These are phyloP conservation scores for Brachymystax lenok DNA, from an alignment of 2,797 vertebrate species.

Conservation along the genomic window DNA sequence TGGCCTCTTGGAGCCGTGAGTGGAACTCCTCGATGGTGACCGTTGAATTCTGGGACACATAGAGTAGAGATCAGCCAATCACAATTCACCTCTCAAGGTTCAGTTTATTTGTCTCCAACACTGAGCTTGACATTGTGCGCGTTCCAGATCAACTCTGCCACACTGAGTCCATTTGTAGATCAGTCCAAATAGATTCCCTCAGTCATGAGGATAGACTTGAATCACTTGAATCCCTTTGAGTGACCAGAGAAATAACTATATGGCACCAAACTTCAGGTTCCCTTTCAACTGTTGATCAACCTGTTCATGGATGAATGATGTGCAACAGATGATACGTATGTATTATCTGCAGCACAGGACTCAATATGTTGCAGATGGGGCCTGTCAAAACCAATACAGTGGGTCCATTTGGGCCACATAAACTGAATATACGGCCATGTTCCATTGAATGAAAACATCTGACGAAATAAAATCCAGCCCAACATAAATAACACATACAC, in stretches of 20 bases:
- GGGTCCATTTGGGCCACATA: background rate
- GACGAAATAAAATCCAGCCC: background rate
- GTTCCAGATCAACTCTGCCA: no score
- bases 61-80: constrained; percentile 36
- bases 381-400: background rate
- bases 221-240: no score
- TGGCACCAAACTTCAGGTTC: background rate
- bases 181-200: background rate
- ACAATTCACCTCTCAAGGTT: background rate
- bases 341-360: background rate
- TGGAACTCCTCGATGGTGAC: constrained; percentile 99
- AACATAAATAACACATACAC: background rate
- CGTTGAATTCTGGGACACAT: constrained; percentile 87
- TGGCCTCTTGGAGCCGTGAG: constrained; percentile 95
- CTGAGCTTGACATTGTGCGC: background rate
- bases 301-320: background rate
- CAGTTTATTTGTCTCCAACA: background rate
- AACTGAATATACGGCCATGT: background rate
- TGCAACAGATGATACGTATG: background rate
- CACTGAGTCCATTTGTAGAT: background rate
- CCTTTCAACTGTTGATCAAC: background rate
- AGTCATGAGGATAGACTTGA: background rate
- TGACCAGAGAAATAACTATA: background rate
- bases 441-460: background rate
- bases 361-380: background rate